A percentile compares a stretch with the other conserved stretches of the same genome.
phyloP scores from a whole-genome alignment of 2,888 invertebrate species.

The Chirona hameri region DNA sequence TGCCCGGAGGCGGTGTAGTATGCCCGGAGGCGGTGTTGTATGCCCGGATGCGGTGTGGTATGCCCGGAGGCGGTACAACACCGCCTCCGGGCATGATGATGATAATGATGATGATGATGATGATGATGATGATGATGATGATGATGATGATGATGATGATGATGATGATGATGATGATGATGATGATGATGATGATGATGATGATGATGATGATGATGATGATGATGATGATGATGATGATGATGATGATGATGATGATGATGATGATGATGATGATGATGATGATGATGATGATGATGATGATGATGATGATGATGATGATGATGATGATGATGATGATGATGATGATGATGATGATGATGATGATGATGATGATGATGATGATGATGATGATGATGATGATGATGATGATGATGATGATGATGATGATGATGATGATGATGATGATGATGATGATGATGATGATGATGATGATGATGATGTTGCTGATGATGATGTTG shows the following conservation, averaged over 20 bases:
- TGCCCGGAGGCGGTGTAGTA: too few species aligned
- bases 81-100: background rate
- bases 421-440: background rate
- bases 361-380: slow-evolving; percentile 22
- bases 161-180: too few species aligned
- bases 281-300: slow-evolving; percentile 22
- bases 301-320: slow-evolving; percentile 22
- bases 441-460: too few species aligned
- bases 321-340: slow-evolving; percentile 22
- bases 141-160: slow-evolving; percentile 22
- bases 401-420: slow-evolving; percentile 22
- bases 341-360: slow-evolving; percentile 22
- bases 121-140: background rate
- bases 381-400: slow-evolving; percentile 22
- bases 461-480: too few species aligned
- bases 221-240: slow-evolving; percentile 22
- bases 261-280: slow-evolving; percentile 22
- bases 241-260: slow-evolving; percentile 22
- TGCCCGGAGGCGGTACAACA: too few species aligned
- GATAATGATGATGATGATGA: background rate
- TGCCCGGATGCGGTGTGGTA: too few species aligned
- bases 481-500: too few species aligned
- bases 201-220: too few species aligned
- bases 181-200: too few species aligned
- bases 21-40: too few species aligned